Conservation (phyloP, 2,888 invertebrate species). For the Oxyscelio sp. region DNA sequence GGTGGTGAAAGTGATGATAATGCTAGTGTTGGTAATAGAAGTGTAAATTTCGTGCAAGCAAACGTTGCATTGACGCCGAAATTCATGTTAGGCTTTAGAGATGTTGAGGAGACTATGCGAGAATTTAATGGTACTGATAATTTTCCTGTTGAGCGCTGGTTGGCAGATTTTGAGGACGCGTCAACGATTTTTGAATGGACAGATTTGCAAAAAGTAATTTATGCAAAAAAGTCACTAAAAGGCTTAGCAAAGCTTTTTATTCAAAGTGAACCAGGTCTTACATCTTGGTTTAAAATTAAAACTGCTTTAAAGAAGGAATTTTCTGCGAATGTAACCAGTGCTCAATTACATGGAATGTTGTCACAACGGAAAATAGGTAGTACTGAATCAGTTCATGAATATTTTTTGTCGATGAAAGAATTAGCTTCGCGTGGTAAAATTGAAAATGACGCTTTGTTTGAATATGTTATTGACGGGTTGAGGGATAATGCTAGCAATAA, state of each 20-base stretch:
- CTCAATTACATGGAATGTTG: slow-evolving; percentile 44
- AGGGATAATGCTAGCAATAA: slow-evolving; percentile 29
- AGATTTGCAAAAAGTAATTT: slow-evolving; percentile 44
- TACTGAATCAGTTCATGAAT: slow-evolving; percentile 48
- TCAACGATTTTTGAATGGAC: slow-evolving; percentile 28
- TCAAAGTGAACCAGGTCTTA: slow-evolving; percentile 7
- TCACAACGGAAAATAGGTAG: slow-evolving; percentile 26
- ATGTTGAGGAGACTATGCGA: background rate
- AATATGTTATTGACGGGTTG: slow-evolving; percentile 42
- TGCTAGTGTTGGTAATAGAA: no score
- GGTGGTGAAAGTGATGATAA: slow-evolving; percentile 1
- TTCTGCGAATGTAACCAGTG: slow-evolving; percentile 36
- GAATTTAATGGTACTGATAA: slow-evolving; percentile 10
- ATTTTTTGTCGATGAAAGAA: slow-evolving; percentile 34
- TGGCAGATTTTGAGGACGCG: slow-evolving; percentile 53
- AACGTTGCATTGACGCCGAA: background rate
- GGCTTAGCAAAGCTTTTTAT: slow-evolving; percentile 33
- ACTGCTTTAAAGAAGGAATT: slow-evolving; percentile 35
- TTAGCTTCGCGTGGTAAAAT: slow-evolving; percentile 41
- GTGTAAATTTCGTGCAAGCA: no score
- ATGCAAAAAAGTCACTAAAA: slow-evolving; percentile 44
- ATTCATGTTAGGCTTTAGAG: background rate
- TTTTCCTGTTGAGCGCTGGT: slow-evolving; percentile 22
- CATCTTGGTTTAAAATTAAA: slow-evolving; percentile 1
- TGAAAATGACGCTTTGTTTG: slow-evolving; percentile 28